phyloP scores from a whole-genome alignment of 2,888 invertebrate species.

The Autographa pulchrina region DNA sequence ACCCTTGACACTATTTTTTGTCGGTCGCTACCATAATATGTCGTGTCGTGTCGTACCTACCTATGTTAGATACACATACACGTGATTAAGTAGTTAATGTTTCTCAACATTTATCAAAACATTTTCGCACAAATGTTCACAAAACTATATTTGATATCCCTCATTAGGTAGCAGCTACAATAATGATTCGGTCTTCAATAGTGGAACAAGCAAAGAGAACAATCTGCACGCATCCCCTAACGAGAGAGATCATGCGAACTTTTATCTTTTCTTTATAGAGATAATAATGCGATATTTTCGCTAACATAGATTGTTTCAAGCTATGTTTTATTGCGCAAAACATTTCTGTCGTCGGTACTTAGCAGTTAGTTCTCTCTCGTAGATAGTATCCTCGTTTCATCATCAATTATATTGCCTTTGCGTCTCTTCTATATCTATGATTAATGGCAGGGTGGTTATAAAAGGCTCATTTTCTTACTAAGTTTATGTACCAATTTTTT shows the following conservation, averaged over 20 bases:
- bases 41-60: too few relatives aligned
- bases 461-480: too few relatives aligned
- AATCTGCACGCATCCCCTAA: constrained; percentile 61
- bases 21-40: too few relatives aligned
- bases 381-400: background rate
- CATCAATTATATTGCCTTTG: too few relatives aligned
- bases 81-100: constrained; percentile 7
- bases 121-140: constrained; percentile 7
- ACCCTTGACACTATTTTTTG: too few relatives aligned
- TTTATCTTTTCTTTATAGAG: constrained; percentile 43
- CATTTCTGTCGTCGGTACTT: background rate
- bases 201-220: constrained; percentile 53
- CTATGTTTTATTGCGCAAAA: background rate
- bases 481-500: too few relatives aligned
- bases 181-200: constrained; percentile 54
- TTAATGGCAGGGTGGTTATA: too few relatives aligned
- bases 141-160: constrained; percentile 48
- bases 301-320: constrained; percentile 38
- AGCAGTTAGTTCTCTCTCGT: background rate
- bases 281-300: constrained; percentile 43
- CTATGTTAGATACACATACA: background rate
- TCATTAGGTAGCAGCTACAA: constrained; percentile 50
- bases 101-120: constrained; percentile 16
- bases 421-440: too few relatives aligned
- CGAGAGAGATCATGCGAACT: constrained; percentile 63